These are phyloP conservation scores for Lithobates pipiens DNA, from an alignment of 2,797 vertebrate species.

Conservation along the genomic window DNA sequence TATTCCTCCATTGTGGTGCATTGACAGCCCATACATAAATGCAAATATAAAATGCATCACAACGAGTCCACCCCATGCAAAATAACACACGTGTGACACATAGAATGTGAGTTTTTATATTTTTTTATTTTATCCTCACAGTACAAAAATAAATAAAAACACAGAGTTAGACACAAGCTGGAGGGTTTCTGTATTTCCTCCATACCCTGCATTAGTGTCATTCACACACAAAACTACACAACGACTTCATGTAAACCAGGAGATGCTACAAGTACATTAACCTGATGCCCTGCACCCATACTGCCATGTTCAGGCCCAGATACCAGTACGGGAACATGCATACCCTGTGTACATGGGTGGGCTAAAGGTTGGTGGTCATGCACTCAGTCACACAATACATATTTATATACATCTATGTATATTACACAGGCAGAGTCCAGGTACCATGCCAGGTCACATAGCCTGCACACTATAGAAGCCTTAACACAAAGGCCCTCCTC, in stretches of 20 bases:
- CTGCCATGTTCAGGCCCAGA: conserved; percentile 41
- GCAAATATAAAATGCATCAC: too few species aligned
- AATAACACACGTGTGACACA: conserved; percentile 37
- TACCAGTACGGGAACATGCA: conserved; percentile 26
- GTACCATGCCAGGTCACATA: conserved; percentile 35
- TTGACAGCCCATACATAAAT: too few species aligned
- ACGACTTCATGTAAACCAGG: conserved; percentile 44
- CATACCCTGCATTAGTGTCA: conserved; percentile 50
- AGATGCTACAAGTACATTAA: conserved; percentile 34
- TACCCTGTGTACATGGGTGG: conserved; percentile 40
- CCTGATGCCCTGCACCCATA: background rate
- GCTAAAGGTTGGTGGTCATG: conserved; percentile 16
- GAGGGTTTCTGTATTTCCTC: background rate
- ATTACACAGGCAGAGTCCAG: conserved; percentile 30
- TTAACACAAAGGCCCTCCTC: background rate
- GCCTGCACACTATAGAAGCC: background rate
- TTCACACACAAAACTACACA: conserved; percentile 48
- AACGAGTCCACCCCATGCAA: too few species aligned
- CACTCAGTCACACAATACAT: conserved; percentile 34
- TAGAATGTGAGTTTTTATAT: conserved; percentile 95
- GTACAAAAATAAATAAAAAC: conserved; percentile 99
- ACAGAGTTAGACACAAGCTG: conserved; percentile 72
- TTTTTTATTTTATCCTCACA: conserved; percentile 94
- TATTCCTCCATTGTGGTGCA: too few species aligned
- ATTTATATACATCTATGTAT: conserved; percentile 39